Evolutionary conservation across 2,113 vertebrate species (phyloP), one percentile per base, ranked within the genome.

Genomic region (Sinocyclocheilus grahami): DNA sequence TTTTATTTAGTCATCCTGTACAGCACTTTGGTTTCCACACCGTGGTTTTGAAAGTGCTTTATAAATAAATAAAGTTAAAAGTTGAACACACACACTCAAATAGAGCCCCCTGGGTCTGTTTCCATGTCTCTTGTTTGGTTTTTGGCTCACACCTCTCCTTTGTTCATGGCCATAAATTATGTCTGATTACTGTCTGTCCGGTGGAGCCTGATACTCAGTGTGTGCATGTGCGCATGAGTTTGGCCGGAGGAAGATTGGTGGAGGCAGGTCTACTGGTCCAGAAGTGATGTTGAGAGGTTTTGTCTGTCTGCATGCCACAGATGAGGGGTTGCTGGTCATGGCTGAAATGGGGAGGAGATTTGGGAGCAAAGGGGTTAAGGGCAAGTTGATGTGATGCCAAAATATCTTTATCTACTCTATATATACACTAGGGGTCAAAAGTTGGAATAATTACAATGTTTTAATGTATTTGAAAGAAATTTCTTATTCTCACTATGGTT

Each of bases 221-320:
- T 75, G 55, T 62, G 37, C 33, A 58, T 77, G 46, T 67, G 82
- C 46, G 62, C 67, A 33, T 42, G 39, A 51, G 60, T 46, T 18
- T 78, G 51, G 20, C 63, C 48, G 27, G 78, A 81, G 79, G 48
- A 20, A 85, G 74, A 87, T 90, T 83, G 14, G 75, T 60, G 85
- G 65, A 78, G 75, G 79, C 80, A 85, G 65, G 63, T 78, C 42
- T 67, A 79, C 37, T 88, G 85, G 86, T 86, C 78, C 82, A 87
- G 83, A 88, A 90, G 58, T 79, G 78, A 88, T 78, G 63, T 80
- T 90, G 77, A 90, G 42, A 83, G 78, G 46, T 85, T 85, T 46
- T 84, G 72, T 62, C 14, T 78, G 81, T n/a, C 87, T 55, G 22
- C 48, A 77, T 74, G 65, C 77, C 42, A 78, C 4, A 79, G 75